Conservation (phyloP, 2,797 vertebrate genomes). For the Cryptoblepharus egeriae region DNA sequence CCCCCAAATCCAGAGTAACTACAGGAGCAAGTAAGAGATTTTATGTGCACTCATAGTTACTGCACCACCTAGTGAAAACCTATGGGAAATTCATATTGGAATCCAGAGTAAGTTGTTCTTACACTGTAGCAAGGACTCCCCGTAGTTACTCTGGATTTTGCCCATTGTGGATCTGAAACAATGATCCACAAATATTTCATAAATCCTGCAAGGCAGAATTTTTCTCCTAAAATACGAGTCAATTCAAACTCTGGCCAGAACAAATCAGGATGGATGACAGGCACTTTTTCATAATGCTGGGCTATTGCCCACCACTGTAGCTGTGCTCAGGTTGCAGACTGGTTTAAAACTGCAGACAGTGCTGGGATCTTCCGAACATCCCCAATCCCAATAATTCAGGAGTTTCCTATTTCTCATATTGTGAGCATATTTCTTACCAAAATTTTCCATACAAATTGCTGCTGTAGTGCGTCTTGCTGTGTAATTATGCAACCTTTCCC, state of each 20-base stretch:
- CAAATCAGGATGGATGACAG: not conserved
- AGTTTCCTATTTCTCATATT: not conserved
- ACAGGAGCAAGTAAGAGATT: no score
- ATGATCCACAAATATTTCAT: not conserved
- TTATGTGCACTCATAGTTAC: no score
- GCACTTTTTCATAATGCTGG: not conserved
- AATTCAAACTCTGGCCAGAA: not conserved
- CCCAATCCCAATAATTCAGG: not conserved
- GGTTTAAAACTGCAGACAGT: not conserved
- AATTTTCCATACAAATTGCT: not conserved
- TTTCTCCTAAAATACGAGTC: not conserved
- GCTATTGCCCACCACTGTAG: not conserved
- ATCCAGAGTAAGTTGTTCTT: no score
- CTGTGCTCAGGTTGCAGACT: not conserved
- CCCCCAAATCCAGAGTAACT: no score
- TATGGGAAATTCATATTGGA: no score
- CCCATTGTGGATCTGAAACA: not conserved
- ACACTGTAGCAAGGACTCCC: no score
- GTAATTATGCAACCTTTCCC: not conserved
- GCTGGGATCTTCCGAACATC: not conserved
- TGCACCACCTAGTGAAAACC: no score
- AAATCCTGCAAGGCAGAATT: not conserved
- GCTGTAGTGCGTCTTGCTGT: not conserved
- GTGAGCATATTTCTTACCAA: not conserved
- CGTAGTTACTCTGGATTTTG: no score